phyloP scores from a whole-genome alignment of 1,140 invertebrate species.

The Sweltsa coloradensis region DNA sequence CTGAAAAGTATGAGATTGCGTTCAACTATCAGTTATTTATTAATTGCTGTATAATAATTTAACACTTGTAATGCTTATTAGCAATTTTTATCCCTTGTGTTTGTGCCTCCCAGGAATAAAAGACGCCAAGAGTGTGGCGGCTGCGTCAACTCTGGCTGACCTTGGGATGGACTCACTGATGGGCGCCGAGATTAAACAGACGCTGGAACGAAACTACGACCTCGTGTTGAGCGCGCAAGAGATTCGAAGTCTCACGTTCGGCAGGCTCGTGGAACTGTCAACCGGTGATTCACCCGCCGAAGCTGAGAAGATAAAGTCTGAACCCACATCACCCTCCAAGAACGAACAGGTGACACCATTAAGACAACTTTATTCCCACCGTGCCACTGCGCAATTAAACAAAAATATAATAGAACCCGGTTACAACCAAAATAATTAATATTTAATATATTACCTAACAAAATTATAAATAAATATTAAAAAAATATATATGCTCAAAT shows the following conservation, averaged over 20 bases:
- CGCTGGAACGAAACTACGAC: constrained; percentile 84
- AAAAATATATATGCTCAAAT: too few relatives aligned
- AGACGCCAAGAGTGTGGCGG: constrained; percentile 61
- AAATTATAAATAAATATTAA: too few relatives aligned
- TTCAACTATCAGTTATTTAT: not conserved
- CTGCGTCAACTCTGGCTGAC: constrained; percentile 67
- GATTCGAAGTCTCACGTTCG: constrained; percentile 70
- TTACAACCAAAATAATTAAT: too few relatives aligned
- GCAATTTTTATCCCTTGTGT: not conserved
- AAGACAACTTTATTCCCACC: too few relatives aligned
- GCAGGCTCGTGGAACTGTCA: constrained; percentile 53
- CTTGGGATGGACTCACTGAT: constrained; percentile 95
- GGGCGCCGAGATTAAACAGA: constrained; percentile 97
- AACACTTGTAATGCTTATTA: not conserved
- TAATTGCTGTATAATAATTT: not conserved
- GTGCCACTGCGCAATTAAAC: too few relatives aligned
- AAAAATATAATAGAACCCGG: too few relatives aligned
- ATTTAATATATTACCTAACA: too few relatives aligned
- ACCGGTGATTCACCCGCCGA: too few relatives aligned
- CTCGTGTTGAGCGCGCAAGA: constrained; percentile 78
- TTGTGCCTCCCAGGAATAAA: constrained; percentile 45
- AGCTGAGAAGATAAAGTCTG: too few relatives aligned
- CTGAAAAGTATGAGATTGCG: too few relatives aligned
- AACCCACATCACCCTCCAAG: too few relatives aligned
- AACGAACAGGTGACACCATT: too few relatives aligned